Evolutionary conservation across 2,797 vertebrate genomes (phyloP), one percentile per base, ranked within the genome.

Genomic region (Gorsachius magnificus): DNA sequence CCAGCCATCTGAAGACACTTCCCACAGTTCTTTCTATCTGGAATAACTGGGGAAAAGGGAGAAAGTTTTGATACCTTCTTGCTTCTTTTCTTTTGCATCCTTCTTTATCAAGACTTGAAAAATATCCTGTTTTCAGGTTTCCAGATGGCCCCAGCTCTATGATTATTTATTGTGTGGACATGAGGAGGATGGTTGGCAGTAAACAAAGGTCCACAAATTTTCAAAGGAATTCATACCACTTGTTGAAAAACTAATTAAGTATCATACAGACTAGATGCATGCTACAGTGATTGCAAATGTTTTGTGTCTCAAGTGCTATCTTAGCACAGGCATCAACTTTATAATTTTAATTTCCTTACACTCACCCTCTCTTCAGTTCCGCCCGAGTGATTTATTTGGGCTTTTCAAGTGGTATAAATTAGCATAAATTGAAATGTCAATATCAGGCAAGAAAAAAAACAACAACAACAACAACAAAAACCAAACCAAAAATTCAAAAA

Each of bases 381-480:
- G 5, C 95, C 93, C 28, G 11, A 91, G 66, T 87, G 92, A 89
- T 95, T 96, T 96, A 94, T 93, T 94, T 95, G 83, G 87, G 94
- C 83, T 92, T 90, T 96, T 95, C 87, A 93, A 97, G 94, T 94
- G 72, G 87, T 91, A 89, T 86, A 93, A 95, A 97, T 97, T 96
- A 97, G 86, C 96, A 97, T 97, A 95, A 97, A 97, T 93, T 96
- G 95, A 97, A 97, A 97, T 96, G 96, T 97, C 96, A 97, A 60
- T 96, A 97, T 90, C 71, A 92, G 61, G 48, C 29, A 85, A 91
- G 63, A 86, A 28, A 64, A 83, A 83, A 84, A 72, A 38, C 10
- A 13, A 36, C 46, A 50, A 19, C 5, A n/a, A 53, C 6, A 58
- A 24, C 14, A 83, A 84, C 24, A 71, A 51, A 28, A 68, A 43